Conservation (phyloP, 2,888 invertebrate genomes). For the Drosophila peninsularis region DNA sequence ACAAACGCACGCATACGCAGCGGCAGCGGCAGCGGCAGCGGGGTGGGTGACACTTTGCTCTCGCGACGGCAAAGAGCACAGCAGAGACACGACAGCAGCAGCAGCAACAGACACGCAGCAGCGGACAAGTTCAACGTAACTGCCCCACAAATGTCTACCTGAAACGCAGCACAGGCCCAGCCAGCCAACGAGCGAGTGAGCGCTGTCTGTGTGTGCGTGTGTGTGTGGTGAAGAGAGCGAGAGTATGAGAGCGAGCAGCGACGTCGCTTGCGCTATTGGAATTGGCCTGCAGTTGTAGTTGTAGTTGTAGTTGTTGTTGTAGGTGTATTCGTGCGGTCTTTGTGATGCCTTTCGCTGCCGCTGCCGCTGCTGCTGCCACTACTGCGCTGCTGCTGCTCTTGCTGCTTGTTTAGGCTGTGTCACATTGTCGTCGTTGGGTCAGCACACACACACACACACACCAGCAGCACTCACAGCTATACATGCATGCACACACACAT, state of each 20-base stretch:
- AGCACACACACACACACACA: conserved; percentile 9
- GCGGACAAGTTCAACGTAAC: conserved; percentile 84
- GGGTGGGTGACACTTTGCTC: conserved; percentile 73
- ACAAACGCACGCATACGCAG: conserved; percentile 21
- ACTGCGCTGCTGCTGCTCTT: conserved; percentile 12
- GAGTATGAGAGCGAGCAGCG: conserved; percentile 33
- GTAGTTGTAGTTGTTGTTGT: conserved; percentile 34
- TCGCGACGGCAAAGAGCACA: conserved; percentile 23
- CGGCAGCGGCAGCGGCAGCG: conserved; percentile 29
- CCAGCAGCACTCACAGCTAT: too few relatives aligned
- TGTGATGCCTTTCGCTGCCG: conserved; percentile 14
- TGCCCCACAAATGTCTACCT: conserved; percentile 81
- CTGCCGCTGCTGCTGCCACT: conserved; percentile 14
- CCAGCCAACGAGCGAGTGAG: conserved; percentile 44
- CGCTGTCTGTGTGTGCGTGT: conserved; percentile 17
- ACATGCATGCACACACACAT: conserved; percentile 12
- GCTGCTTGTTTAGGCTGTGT: conserved; percentile 58
- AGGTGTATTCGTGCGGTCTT: conserved; percentile 16
- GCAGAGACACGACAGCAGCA: conserved; percentile 3
- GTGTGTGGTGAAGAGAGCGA: conserved; percentile 26
- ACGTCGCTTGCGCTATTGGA: conserved; percentile 58
- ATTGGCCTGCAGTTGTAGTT: conserved; percentile 60
- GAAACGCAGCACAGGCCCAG: conserved; percentile 47
- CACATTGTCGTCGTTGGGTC: conserved; percentile 77
- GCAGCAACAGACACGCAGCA: conserved; percentile 75